Evolutionary conservation across 2,888 invertebrate genomes (phyloP).

Genomic region (Thereva nobilitata): DNA sequence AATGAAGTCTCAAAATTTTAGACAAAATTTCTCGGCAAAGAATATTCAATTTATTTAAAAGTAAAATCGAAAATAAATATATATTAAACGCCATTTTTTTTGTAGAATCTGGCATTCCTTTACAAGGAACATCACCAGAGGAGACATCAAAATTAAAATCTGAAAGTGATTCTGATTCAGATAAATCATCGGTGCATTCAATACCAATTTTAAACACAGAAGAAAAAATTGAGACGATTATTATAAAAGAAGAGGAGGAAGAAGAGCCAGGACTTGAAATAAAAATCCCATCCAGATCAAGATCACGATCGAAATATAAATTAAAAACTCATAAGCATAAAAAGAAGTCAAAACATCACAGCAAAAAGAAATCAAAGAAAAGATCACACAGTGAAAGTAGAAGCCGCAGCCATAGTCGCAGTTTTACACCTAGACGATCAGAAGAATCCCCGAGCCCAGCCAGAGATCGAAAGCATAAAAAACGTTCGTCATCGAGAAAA

Average conservation of each 20-base stretch:
- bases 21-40: too few relatives aligned
- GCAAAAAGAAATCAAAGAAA: slow-evolving; percentile 49
- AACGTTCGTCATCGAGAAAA: slow-evolving; percentile 21
- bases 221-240: slow-evolving; percentile 47
- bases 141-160: slow-evolving; percentile 34
- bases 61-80: not conserved
- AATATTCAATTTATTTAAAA: too few relatives aligned
- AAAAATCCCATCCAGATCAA: slow-evolving; percentile 31
- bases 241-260: slow-evolving; percentile 42
- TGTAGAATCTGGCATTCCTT: slow-evolving; percentile 16
- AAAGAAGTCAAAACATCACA: slow-evolving; percentile 37
- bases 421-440: not conserved
- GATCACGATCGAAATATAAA: slow-evolving; percentile 31
- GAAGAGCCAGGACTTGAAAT: slow-evolving; percentile 9
- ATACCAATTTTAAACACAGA: slow-evolving; percentile 57
- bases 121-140: slow-evolving; percentile 10
- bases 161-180: slow-evolving; percentile 48
- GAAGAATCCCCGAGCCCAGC: not conserved
- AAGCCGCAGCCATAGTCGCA: slow-evolving; percentile 12
- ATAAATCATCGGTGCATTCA: slow-evolving; percentile 53
- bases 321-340: slow-evolving; percentile 21
- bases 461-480: slow-evolving; percentile 18
- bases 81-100: too few relatives aligned
- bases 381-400: slow-evolving; percentile 44
- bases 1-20: too few relatives aligned